Percentiles rank a stretch among this genome's conserved stretches.
These are phyloP conservation scores for Colinus virginianus DNA, from an alignment of 2,113 vertebrate species.

Conservation along the genomic window DNA sequence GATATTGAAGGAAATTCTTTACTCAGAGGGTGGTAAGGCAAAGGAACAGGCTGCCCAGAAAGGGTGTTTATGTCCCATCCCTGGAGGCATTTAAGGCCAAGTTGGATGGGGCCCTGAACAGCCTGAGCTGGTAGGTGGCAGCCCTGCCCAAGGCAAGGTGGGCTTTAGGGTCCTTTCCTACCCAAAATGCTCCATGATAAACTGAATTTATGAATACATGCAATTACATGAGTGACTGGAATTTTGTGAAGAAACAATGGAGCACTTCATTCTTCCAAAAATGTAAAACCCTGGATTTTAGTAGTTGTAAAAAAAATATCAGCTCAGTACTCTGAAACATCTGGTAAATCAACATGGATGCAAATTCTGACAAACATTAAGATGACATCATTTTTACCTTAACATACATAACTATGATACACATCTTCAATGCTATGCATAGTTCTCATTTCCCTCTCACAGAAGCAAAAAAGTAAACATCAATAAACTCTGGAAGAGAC, in stretches of 20 bases:
- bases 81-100: background rate
- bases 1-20: background rate
- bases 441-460: background rate
- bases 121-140: background rate
- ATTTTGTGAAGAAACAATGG: background rate
- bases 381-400: background rate
- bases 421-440: background rate
- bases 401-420: background rate
- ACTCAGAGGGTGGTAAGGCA: background rate
- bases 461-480: background rate
- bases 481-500: background rate
- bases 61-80: too few relatives aligned
- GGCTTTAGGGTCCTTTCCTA: background rate
- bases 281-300: background rate
- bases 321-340: background rate
- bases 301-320: background rate
- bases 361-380: background rate
- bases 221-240: background rate
- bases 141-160: background rate
- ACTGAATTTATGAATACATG: background rate
- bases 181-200: background rate
- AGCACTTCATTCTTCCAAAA: background rate
- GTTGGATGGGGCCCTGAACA: background rate
- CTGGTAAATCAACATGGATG: background rate
- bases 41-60: background rate